phyloP scores from a whole-genome alignment of 2,797 vertebrate genomes.

The Myoxocephalus aenaeus region DNA sequence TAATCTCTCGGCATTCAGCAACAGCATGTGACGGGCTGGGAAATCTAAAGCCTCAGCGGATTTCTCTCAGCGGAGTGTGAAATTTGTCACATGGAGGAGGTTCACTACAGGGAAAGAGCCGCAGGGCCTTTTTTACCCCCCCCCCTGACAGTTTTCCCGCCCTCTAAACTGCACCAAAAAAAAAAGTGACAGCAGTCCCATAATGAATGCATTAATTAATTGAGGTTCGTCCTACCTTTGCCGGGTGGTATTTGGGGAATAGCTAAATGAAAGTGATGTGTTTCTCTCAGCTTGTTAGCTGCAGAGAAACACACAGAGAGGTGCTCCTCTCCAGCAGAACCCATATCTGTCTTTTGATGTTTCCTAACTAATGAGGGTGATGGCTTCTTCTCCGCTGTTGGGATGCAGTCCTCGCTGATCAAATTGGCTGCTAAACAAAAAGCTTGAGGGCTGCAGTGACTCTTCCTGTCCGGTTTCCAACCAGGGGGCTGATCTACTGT shows the following conservation, averaged over 20 bases:
- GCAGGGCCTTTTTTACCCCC: constrained; percentile 46
- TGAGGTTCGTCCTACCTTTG: constrained; percentile 44
- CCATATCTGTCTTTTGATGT: constrained; percentile 59
- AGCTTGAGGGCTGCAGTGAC: constrained; percentile 20
- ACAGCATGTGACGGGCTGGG: constrained; percentile 67
- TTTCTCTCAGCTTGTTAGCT: constrained; percentile 52
- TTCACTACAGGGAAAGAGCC: constrained; percentile 66
- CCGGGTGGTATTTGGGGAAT: constrained; percentile 52
- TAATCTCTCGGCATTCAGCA: constrained; percentile 66
- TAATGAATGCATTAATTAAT: constrained; percentile 65
- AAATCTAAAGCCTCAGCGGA: constrained; percentile 71
- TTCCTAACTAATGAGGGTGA: constrained; percentile 64
- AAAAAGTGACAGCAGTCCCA: constrained; percentile 41
- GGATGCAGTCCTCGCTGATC: constrained; percentile 24
- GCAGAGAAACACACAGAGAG: constrained; percentile 44
- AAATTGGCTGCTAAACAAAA: constrained; percentile 43
- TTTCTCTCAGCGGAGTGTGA: constrained; percentile 75
- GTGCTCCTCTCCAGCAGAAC: constrained; percentile 39
- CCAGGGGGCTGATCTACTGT: constrained; percentile 36
- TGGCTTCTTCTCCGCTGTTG: constrained; percentile 30
- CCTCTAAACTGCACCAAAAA: constrained; percentile 63
- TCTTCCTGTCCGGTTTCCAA: constrained; percentile 39
- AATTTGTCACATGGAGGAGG: constrained; percentile 76
- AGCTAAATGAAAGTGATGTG: constrained; percentile 54
- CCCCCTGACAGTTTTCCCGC: constrained; percentile 50